Evolutionary conservation across 2,113 vertebrate genomes (phyloP).

Genomic region (Phoenicopterus ruber): DNA sequence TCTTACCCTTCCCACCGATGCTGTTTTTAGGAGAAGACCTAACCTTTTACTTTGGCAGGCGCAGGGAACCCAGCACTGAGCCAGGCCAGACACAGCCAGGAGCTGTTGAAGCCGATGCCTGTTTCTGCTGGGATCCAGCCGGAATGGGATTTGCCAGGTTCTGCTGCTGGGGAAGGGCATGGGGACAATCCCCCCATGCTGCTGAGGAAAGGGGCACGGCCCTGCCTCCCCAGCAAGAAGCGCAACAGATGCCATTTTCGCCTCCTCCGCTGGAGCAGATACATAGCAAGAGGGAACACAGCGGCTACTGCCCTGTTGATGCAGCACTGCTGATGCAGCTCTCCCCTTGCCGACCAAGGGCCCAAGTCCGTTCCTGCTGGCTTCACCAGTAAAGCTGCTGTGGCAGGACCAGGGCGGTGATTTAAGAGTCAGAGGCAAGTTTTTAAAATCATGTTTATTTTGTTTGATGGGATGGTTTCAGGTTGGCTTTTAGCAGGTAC

Average conservation of each 20-base stretch:
- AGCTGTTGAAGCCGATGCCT: neutral
- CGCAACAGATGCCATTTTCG: accelerated
- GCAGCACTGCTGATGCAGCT: accelerated
- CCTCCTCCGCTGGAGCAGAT: neutral
- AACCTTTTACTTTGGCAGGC: neutral
- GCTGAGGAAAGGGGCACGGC: neutral
- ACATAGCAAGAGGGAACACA: accelerated
- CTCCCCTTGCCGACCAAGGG: no score
- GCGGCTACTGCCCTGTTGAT: accelerated
- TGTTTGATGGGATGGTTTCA: neutral
- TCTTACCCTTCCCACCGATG: neutral
- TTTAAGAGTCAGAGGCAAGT: neutral
- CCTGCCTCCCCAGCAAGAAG: neutral
- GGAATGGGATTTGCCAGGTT: neutral
- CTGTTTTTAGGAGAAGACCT: neutral
- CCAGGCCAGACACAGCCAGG: neutral
- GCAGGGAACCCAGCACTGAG: accelerated
- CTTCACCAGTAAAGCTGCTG: accelerated
- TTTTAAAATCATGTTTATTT: neutral
- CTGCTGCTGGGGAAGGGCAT: neutral
- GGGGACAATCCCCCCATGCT: neutral
- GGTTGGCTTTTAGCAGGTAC: neutral
- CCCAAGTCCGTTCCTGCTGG: neutral
- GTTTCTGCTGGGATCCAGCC: accelerated
- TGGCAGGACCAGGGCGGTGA: accelerated